Base-by-base conservation (phyloP, 37 sponge, comb jelly and placozoan genomes). In the Eunapius fragilis region DNA sequence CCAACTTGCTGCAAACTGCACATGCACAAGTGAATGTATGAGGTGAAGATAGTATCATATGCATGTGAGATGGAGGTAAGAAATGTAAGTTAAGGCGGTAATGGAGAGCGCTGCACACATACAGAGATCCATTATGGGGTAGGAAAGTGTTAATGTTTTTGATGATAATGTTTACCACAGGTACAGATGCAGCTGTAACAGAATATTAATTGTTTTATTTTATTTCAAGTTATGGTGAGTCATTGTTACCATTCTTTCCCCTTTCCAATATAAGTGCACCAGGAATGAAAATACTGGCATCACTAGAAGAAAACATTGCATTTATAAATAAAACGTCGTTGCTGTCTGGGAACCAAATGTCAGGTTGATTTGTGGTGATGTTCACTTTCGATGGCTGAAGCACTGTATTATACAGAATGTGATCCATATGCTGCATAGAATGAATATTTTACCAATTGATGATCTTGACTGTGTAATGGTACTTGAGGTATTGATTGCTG, bases 71-170 rank as follows among this genome's bases (percentile, higher is more conserved):
- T 41, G 6, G 6, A 41, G 6, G 41, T 41, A 41, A 9, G 3
- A 6, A 41, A n/a, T n/a, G n/a, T 41, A 41, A 9, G 3, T 41
- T 41, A 41, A 41, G 41, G 6, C 6, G n/a, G n/a, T n/a, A n/a
- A n/a, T n/a, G n/a, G n/a, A n/a, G n/a, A n/a, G n/a, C n/a, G n/a
- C n/a, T n/a, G n/a, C 6, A 41, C 41, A 28, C 68, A 34, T 31
- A 68, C 37, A 38, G 37, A 7, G 5, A 31, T 31, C 47, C 48
- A 37, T 35, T 37, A 34, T 67, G 31, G 9, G 68, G 37, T 27
- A 85, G 71, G 31, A 85, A 85, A 0, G 23, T 26, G 70, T 78
- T 27, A 36, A 85, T 58, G 41, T 85, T 85, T 3, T 35, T 28
- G 68, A 77, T 78, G 30, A 77, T 70, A n/a, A 85, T 85, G 24